These are phyloP conservation scores for Molorchus minor DNA, from an alignment of 2,888 invertebrate genomes.

Conservation along the genomic window DNA sequence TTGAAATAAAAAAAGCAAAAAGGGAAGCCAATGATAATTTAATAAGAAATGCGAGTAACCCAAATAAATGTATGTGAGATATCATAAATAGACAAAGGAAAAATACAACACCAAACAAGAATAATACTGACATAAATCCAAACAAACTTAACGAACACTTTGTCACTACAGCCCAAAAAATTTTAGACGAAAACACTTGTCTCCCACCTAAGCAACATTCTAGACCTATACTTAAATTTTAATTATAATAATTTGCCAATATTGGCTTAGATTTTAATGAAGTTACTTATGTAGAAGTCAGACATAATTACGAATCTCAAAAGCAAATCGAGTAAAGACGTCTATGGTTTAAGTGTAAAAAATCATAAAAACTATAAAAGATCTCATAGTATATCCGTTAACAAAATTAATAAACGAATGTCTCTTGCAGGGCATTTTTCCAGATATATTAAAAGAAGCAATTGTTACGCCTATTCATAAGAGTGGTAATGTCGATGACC, in stretches of 20 bases:
- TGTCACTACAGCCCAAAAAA: not conserved
- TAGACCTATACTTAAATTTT: not conserved
- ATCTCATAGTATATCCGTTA: not conserved
- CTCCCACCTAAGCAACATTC: not conserved
- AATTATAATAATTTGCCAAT: not conserved
- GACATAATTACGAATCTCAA: not conserved
- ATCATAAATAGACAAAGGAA: not conserved
- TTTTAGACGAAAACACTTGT: not conserved
- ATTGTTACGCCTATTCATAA: not conserved
- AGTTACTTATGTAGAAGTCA: not conserved
- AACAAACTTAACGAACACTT: not conserved
- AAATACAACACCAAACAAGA: not conserved
- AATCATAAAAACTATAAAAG: not conserved
- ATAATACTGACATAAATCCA: not conserved
- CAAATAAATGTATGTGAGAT: not conserved
- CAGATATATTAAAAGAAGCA: not conserved
- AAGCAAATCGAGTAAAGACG: not conserved
- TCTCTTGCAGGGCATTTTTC: not conserved
- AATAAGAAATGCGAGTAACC: not conserved
- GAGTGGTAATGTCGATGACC: not conserved
- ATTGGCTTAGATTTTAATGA: not conserved
- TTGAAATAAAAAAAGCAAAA: not conserved
- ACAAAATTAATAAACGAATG: constrained; percentile 1
- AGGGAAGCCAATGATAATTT: not conserved
- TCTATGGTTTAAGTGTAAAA: too few relatives aligned